Evolutionary conservation across 2,888 invertebrate genomes (phyloP).

Genomic region (Macrophya annulata): DNA sequence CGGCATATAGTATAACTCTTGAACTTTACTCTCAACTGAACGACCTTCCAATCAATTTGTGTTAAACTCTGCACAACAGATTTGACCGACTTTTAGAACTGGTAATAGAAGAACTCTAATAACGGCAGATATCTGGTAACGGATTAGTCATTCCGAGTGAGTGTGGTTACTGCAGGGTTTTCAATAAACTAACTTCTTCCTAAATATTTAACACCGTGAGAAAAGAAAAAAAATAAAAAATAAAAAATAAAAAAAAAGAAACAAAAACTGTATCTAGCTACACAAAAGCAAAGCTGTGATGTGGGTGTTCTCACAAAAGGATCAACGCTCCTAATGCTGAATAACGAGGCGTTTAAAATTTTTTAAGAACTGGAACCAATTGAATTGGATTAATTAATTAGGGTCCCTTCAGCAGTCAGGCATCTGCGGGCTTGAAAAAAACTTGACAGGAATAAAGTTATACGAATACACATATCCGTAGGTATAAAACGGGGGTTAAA

Average conservation of each 20-base stretch:
- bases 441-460: neutral
- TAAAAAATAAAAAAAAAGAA: too few species aligned
- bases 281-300: slow-evolving; percentile 14
- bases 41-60: slow-evolving; percentile 25
- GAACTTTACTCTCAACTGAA: slow-evolving; percentile 10
- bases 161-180: too few species aligned
- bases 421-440: slow-evolving; percentile 31
- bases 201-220: slow-evolving; percentile 39
- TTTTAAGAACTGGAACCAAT: slow-evolving; percentile 42
- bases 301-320: slow-evolving; percentile 30
- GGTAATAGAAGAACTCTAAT: slow-evolving; percentile 9
- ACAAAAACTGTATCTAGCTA: neutral
- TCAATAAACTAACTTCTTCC: neutral
- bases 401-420: neutral
- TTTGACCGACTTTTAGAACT: slow-evolving; percentile 29
- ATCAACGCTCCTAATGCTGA: slow-evolving; percentile 10
- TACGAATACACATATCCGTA: neutral
- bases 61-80: slow-evolving; percentile 41
- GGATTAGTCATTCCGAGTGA: neutral
- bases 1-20: neutral
- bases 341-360: slow-evolving; percentile 17
- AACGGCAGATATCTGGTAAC: slow-evolving; percentile 10
- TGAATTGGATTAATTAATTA: slow-evolving; percentile 52
- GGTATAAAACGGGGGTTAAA: neutral
- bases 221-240: too few species aligned